Evolutionary conservation across 2,888 invertebrate genomes (phyloP), one percentile per base, ranked within the genome.

Genomic region (Rhamphomyia laevipes): DNA sequence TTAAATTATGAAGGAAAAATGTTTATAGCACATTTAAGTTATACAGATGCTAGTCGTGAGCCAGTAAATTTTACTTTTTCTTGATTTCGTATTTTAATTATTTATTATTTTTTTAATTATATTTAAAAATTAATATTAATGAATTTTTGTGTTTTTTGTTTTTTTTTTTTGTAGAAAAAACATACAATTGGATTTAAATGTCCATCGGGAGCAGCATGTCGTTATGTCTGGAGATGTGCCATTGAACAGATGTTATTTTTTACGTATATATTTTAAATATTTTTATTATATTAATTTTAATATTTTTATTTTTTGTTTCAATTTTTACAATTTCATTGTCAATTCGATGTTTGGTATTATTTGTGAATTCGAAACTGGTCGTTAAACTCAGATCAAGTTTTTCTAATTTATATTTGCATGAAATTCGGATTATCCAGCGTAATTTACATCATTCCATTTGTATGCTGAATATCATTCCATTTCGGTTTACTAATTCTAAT

Each of bases 181-280:
- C 89, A 90, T 68, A 90, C 91, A 21, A 86, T 95, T 54, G 95
- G 96, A 15, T 96, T 93, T 74, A 92, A 93, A 70, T 96, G 96
- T 73, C 87, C 90, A 48, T 87, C 88, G 57, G 86, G 89, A 43
- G 82, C 89, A 41, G 86, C 92, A 47, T 95, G 95, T 67, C 84
- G 94, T 57, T 93, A 96, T 72, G 84, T 97, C 54, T 97, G 96
- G 96, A 82, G 90, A 65, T 94, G 94, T 74, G 93, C 95, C 44
- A 90, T 96, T 57, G 95, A 96, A 67, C 96, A 96, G 73, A 91
- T 95, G 84, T 75, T 95, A 57, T 97, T 97, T 75, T 97, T 94
- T 73, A 96, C 95, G 94, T 94, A 74, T 82, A 84, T 77, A 38
- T 38, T 7, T 33, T 9, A 12, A 50, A 37, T 40, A 18, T 15